Evolutionary conservation across 2,888 invertebrate genomes (phyloP), one percentile per base, ranked within the genome.

Genomic region (Lepidocyrtinus sp.): DNA sequence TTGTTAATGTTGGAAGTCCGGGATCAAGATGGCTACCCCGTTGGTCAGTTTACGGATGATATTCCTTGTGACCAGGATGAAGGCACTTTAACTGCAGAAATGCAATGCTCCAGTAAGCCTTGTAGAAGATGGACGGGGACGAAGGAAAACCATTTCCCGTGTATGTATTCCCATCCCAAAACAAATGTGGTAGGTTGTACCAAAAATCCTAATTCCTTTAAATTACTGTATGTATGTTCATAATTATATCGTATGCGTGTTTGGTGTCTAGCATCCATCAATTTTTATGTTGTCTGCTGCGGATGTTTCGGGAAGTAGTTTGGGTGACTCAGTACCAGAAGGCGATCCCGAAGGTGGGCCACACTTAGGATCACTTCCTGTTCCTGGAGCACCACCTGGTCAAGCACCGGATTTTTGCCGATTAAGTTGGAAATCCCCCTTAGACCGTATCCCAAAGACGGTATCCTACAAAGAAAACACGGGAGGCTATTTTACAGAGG

Each of bases 1-100:
- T 65, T 22, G 7, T 17, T 80, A 7, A 55, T 80, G 64, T 62
- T n/a, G 64, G 79, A 80, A 21, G 79, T 80, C 1, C n/a, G 79
- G 26, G 79, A 80, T 21, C 73, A 73, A 21, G 69, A 63, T 12
- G 79, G 74, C 24, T 22, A 65, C 19, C 79, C 74, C 0, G 79
- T 80, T 45, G 79, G 79, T 2, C 70, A 75, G n/a, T 80, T 70
- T 22, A 70, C 70, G 1, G 59, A 70, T 21, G 70, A 70, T 21
- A 19, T 70, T 3, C 59, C 26, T 19, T 21, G 22, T 17, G 50
- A 26, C 27, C 12, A n/a, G 27, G 36, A 12, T 7, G 25, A 25
- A 15, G 19, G 19, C 15, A 46, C 1, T 0, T n/a, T 2, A 21
- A 7, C 7, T 1, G 1, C 2, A 9, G 2, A 2, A 7, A n/a